Evolutionary conservation across 2,113 vertebrate species (phyloP).

Genomic region (Amblyornis subalaris): DNA sequence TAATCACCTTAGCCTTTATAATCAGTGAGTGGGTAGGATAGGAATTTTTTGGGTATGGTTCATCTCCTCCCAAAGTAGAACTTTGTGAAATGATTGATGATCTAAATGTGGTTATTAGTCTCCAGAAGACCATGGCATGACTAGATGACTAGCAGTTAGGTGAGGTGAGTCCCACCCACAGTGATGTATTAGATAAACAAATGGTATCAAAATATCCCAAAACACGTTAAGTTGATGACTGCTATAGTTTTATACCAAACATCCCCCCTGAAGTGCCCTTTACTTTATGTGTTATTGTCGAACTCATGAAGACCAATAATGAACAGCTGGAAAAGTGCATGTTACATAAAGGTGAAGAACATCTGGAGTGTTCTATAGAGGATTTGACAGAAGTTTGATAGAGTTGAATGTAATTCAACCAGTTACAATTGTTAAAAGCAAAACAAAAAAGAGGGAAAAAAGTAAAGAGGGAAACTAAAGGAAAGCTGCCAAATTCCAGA

Average conservation of each 20-base stretch:
- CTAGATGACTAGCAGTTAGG: not conserved
- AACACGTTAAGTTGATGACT: slow-evolving; percentile 39
- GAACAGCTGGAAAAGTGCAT: not conserved
- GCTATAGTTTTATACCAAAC: slow-evolving; percentile 51
- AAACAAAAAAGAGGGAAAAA: not conserved
- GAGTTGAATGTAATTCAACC: slow-evolving; percentile 3
- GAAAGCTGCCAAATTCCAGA: not conserved
- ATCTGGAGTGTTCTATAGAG: not conserved
- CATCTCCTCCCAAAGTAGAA: not conserved
- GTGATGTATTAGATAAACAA: slow-evolving; percentile 53
- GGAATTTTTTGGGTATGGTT: not conserved
- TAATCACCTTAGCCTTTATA: slow-evolving; percentile 50
- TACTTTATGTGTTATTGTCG: not conserved
- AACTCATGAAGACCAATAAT: not conserved
- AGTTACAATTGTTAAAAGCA: slow-evolving; percentile 15
- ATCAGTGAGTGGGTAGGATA: not conserved
- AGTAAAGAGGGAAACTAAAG: not conserved
- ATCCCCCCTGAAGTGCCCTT: slow-evolving; percentile 57
- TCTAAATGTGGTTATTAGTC: slow-evolving; percentile 14
- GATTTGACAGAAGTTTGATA: not conserved
- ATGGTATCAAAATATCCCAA: slow-evolving; percentile 33
- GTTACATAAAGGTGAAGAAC: not conserved
- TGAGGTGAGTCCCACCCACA: not conserved
- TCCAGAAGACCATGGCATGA: not conserved
- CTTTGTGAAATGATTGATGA: not conserved